Percentiles rank a stretch among this genome's conserved stretches.
Conservation (phyloP, 2,888 invertebrate genomes). For the Gibbula magus region DNA sequence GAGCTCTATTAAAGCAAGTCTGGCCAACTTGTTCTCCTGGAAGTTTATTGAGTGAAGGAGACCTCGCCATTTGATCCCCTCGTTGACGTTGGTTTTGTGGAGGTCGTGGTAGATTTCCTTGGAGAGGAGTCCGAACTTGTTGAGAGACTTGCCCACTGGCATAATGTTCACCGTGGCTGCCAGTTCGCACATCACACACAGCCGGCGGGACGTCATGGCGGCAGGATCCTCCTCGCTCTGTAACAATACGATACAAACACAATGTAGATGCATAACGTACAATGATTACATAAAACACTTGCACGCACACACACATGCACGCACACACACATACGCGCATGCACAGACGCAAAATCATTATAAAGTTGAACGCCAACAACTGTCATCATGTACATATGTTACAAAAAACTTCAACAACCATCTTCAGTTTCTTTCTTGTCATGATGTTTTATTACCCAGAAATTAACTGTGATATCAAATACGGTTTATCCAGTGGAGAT, state of each 20-base stretch:
- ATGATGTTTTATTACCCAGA: too few relatives aligned
- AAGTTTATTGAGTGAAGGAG: constrained; percentile 4
- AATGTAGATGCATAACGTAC: background rate
- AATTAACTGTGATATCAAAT: too few relatives aligned
- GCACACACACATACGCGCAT: constrained; percentile 21
- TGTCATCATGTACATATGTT: too few relatives aligned
- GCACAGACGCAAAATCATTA: background rate
- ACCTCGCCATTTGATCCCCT: constrained; percentile 4
- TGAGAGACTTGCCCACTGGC: constrained; percentile 9
- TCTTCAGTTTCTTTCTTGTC: too few relatives aligned
- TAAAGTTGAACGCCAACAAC: too few relatives aligned
- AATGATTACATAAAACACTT: background rate
- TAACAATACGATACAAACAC: background rate
- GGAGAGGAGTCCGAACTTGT: constrained; percentile 6
- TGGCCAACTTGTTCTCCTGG: constrained; percentile 13
- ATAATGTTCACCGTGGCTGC: background rate
- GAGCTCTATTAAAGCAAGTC: background rate
- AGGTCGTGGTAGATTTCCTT: constrained; percentile 13
- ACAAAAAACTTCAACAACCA: too few relatives aligned
- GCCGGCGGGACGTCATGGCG: background rate
- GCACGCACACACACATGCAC: constrained; percentile 16
- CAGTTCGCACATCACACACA: constrained; percentile 15
- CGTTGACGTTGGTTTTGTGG: background rate
- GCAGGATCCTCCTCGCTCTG: background rate
- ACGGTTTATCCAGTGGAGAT: too few relatives aligned